Conservation (phyloP, 2,888 invertebrate species). For the Steinernema carpocapsae region DNA sequence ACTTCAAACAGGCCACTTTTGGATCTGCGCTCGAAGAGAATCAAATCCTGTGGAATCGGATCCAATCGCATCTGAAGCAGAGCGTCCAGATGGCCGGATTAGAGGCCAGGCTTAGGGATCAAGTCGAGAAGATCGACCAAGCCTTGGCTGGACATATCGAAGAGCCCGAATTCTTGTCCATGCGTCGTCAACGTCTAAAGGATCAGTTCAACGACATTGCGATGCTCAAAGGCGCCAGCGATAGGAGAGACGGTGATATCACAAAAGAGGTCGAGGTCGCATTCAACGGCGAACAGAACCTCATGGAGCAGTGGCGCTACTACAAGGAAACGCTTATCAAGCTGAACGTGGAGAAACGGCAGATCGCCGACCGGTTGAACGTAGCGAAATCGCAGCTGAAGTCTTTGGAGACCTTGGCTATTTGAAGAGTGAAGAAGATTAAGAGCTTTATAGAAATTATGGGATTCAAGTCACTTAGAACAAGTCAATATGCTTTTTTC, state of each 20-base stretch:
- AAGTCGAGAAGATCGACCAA: slow-evolving; percentile 29
- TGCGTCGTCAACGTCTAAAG: slow-evolving; percentile 19
- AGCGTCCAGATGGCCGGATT: slow-evolving; percentile 22
- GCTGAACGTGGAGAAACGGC: slow-evolving; percentile 33
- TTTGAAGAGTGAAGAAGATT: neutral
- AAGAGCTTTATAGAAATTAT: slow-evolving; percentile 29
- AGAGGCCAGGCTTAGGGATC: slow-evolving; percentile 4
- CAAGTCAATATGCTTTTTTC: neutral
- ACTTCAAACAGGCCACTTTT: slow-evolving; percentile 2
- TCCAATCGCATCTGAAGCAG: slow-evolving; percentile 2
- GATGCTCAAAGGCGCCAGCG: slow-evolving; percentile 13
- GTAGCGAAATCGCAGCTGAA: slow-evolving; percentile 33
- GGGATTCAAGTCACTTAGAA: slow-evolving; percentile 28
- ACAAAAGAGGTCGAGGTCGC: slow-evolving; percentile 1
- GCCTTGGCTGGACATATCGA: slow-evolving; percentile 17
- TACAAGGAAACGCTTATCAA: slow-evolving; percentile 34
- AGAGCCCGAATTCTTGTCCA: slow-evolving; percentile 18
- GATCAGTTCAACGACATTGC: slow-evolving; percentile 33
- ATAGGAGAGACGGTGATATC: slow-evolving; percentile 9
- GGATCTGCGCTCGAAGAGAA: neutral
- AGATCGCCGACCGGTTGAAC: slow-evolving; percentile 32
- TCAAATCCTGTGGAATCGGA: slow-evolving; percentile 1
- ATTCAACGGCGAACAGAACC: neutral
- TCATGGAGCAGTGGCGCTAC: slow-evolving; percentile 29
- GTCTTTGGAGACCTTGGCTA: slow-evolving; percentile 9